Conservation (phyloP, 1,140 invertebrate species). For the Dendroctonus ponderosae region DNA sequence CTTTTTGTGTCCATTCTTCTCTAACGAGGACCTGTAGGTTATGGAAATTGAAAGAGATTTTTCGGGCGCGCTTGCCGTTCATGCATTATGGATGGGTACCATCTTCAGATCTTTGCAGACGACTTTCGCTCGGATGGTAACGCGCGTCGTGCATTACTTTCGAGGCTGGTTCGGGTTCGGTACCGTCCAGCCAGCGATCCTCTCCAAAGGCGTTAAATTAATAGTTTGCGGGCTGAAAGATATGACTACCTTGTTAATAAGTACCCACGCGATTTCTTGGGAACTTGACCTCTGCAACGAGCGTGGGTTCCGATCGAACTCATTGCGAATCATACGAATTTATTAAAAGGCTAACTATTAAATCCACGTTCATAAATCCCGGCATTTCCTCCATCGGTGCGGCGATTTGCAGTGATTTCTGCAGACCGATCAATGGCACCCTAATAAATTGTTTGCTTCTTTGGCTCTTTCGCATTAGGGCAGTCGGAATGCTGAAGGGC, state of each 20-base stretch:
- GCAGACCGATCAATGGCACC: conserved; percentile 11
- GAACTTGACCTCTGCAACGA: conserved; percentile 33
- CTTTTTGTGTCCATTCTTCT: too few relatives aligned
- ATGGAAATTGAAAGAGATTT: too few relatives aligned
- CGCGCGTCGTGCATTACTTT: too few relatives aligned
- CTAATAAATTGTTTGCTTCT: conserved; percentile 11
- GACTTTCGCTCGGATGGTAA: background rate
- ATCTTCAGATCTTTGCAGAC: too few relatives aligned
- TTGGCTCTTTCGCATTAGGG: conserved; percentile 10
- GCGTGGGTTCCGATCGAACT: conserved; percentile 34
- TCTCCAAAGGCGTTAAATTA: conserved; percentile 45
- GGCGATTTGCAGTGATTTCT: too few relatives aligned
- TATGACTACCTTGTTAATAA: conserved; percentile 46
- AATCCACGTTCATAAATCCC: conserved; percentile 25
- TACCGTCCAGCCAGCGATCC: too few relatives aligned
- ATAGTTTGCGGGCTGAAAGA: conserved; percentile 44
- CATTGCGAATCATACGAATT: conserved; percentile 38
- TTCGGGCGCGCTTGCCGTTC: too few relatives aligned
- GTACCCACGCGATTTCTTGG: conserved; percentile 39
- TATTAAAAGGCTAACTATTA: conserved; percentile 29
- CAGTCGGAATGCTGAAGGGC: conserved; percentile 9
- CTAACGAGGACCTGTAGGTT: too few relatives aligned
- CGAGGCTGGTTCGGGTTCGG: too few relatives aligned
- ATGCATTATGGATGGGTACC: too few relatives aligned
- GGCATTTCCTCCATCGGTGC: too few relatives aligned